These are phyloP conservation scores for Agonopterix heracliana DNA, from an alignment of 2,888 invertebrate genomes.

Conservation along the genomic window DNA sequence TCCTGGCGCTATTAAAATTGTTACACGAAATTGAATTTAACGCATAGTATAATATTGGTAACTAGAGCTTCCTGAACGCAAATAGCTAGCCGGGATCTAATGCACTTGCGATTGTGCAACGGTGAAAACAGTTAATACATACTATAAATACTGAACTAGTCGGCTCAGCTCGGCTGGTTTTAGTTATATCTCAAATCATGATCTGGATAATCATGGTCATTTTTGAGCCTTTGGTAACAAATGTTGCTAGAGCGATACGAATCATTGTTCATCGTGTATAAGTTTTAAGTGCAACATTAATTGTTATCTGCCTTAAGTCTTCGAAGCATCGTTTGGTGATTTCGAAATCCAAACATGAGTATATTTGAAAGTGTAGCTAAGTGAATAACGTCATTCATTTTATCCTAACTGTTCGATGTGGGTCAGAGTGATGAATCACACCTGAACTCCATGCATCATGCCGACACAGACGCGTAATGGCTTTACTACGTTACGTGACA, in stretches of 20 bases:
- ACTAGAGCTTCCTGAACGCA: slow-evolving; percentile 45
- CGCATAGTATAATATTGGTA: slow-evolving; percentile 26
- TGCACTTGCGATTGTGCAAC: slow-evolving; percentile 40
- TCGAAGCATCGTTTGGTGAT: background rate
- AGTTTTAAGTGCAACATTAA: too few relatives aligned
- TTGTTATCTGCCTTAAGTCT: too few relatives aligned
- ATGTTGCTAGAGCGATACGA: too few relatives aligned
- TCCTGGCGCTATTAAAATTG: background rate
- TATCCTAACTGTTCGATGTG: slow-evolving; percentile 47
- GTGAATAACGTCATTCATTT: slow-evolving; percentile 17
- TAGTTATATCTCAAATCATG: background rate
- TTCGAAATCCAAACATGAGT: slow-evolving; percentile 6
- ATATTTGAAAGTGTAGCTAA: slow-evolving; percentile 18
- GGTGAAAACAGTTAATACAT: slow-evolving; percentile 22
- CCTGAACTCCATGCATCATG: slow-evolving; percentile 33
- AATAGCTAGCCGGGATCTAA: slow-evolving; percentile 45
- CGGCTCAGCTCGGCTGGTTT: slow-evolving; percentile 5
- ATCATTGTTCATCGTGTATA: too few relatives aligned
- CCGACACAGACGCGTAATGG: slow-evolving; percentile 34
- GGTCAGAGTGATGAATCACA: slow-evolving; percentile 57
- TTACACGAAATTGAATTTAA: slow-evolving; percentile 18
- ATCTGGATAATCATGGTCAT: background rate
- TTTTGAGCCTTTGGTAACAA: too few relatives aligned
- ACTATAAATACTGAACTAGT: slow-evolving; percentile 9
- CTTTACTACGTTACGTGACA: slow-evolving; percentile 44